A percentile compares a stretch with the other conserved stretches of the same genome.
These are phyloP conservation scores for Sciaenops ocellatus DNA, from an alignment of 2,797 vertebrate species.

Conservation along the genomic window DNA sequence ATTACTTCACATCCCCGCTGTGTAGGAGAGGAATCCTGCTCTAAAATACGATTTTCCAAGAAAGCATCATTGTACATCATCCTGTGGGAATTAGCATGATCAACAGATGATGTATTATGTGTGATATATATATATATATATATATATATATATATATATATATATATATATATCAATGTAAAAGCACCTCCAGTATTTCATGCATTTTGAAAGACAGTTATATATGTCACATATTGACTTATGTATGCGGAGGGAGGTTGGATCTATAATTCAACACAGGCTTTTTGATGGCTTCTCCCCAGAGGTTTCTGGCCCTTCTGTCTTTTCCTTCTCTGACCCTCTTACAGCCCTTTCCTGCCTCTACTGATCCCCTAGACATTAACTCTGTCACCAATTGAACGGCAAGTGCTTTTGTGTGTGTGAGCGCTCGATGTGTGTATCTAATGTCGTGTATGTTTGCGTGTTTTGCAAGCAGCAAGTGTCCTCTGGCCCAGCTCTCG, in stretches of 20 bases:
- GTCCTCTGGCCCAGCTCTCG: conserved; percentile 23
- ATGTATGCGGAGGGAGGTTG: background rate
- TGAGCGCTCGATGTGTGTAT: background rate
- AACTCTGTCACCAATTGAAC: conserved; percentile 29
- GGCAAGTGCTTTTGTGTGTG: conserved; percentile 8
- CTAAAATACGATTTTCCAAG: background rate
- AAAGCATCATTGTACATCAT: background rate
- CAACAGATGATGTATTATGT: conserved; percentile 35
- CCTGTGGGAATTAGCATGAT: conserved; percentile 28
- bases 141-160: no score
- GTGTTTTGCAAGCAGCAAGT: background rate
- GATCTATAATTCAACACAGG: conserved; percentile 69
- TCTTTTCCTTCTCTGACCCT: conserved; percentile 43
- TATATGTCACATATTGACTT: conserved; percentile 35
- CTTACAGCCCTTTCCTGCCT: conserved; percentile 35
- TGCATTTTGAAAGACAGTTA: conserved; percentile 45
- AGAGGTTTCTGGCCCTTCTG: conserved; percentile 28
- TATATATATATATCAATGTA: conserved; percentile 4
- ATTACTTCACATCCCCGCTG: conserved; percentile 16
- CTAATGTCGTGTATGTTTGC: background rate
- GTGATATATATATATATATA: conserved; percentile 24
- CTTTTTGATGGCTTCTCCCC: conserved; percentile 63
- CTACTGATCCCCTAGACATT: conserved; percentile 42
- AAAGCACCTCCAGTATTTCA: conserved; percentile 30
- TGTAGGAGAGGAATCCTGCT: background rate